Conservation (phyloP, 2,113 vertebrate genomes). For the Xenopus laevis region DNA sequence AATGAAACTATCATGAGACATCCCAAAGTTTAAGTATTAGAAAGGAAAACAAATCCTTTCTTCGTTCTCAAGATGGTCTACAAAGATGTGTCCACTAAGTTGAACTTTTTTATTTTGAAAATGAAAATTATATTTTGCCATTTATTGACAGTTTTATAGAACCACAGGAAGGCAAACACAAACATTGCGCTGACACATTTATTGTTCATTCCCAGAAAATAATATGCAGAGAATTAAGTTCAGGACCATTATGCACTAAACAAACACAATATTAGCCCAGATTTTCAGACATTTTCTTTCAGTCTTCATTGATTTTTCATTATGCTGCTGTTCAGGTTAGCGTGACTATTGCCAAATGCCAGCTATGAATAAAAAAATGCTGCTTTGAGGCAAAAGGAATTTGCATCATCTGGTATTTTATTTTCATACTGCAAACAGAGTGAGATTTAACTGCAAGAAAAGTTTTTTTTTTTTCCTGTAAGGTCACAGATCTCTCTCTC, state of each 20-base stretch:
- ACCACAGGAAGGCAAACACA: neutral
- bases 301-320: conserved; percentile 46
- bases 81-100: too few relatives aligned
- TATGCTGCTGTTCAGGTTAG: conserved; percentile 62
- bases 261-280: neutral
- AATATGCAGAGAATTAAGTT: neutral
- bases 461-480: conserved; percentile 13
- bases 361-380: conserved; percentile 65
- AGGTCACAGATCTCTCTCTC: conserved; percentile 31
- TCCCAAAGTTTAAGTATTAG: too few relatives aligned
- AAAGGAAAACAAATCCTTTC: too few relatives aligned
- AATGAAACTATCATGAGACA: too few relatives aligned
- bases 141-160: neutral
- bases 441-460: conserved; percentile 52
- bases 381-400: conserved; percentile 59
- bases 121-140: too few relatives aligned
- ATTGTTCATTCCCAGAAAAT: neutral
- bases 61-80: too few relatives aligned
- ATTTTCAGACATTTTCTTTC: neutral
- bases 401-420: conserved; percentile 67
- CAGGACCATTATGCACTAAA: neutral
- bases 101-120: too few relatives aligned
- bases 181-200: neutral
- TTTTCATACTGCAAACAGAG: conserved; percentile 62
- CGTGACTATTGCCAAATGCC: conserved; percentile 59